phyloP scores from a whole-genome alignment of 2,113 vertebrate species.

The Plotosus lineatus region DNA sequence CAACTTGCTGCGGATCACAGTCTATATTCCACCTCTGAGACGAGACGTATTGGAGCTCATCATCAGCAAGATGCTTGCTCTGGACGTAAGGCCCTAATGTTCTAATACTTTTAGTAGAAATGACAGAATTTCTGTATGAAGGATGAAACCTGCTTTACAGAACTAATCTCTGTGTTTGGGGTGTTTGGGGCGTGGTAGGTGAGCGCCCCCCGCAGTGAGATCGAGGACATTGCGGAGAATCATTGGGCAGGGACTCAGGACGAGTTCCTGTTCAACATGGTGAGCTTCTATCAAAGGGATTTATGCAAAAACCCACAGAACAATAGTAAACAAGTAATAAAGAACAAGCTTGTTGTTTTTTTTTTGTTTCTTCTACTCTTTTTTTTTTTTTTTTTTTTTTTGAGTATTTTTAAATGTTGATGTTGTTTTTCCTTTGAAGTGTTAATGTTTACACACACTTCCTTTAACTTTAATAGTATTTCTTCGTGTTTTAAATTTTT shows the following conservation, averaged over 20 bases:
- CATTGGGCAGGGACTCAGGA: conserved; percentile 58
- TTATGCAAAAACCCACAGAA: too few species aligned
- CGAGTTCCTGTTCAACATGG: conserved; percentile 91
- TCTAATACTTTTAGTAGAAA: not conserved
- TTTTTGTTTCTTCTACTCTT: not conserved
- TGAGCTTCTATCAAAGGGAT: too few species aligned
- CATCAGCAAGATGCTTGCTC: conserved; percentile 83
- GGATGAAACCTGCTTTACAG: not conserved
- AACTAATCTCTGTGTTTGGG: not conserved
- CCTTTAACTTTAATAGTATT: not conserved
- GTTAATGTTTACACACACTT: not conserved
- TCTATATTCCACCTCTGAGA: conserved; percentile 83
- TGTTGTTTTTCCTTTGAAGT: not conserved
- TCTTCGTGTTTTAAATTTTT: too few species aligned
- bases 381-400: not conserved
- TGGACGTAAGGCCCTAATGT: conserved; percentile 82
- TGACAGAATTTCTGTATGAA: not conserved
- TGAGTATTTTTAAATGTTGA: not conserved
- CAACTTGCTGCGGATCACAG: conserved; percentile 84
- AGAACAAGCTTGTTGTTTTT: too few species aligned
- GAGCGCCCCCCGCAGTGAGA: conserved; percentile 80
- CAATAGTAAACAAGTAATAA: too few species aligned
- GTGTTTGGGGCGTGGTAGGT: conserved; percentile 72
- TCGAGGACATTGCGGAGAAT: conserved; percentile 82
- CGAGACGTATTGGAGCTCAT: conserved; percentile 86